phyloP scores from a whole-genome alignment of 2,888 invertebrate genomes.

The Nephrotoma flavescens region DNA sequence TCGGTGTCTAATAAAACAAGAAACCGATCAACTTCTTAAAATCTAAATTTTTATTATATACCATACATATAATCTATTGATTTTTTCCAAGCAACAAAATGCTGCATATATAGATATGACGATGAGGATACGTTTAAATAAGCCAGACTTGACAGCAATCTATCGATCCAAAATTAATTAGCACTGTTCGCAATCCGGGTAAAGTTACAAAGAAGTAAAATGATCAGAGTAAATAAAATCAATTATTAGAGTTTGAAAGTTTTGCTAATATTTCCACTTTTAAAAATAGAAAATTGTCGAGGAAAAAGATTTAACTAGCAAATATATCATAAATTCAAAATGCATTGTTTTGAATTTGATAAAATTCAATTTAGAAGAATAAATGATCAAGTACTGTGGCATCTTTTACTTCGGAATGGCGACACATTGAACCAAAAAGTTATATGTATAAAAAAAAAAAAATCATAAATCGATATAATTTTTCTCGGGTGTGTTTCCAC shows the following conservation, averaged over 20 bases:
- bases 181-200: no score
- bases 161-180: no score
- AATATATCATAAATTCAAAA: no score
- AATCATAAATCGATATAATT: background rate
- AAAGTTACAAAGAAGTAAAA: no score
- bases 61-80: background rate
- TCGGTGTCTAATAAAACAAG: background rate
- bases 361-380: no score
- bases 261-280: no score
- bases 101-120: background rate
- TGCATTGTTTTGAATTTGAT: no score
- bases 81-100: background rate
- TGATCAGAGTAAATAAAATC: no score
- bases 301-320: no score
- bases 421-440: background rate
- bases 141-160: background rate
- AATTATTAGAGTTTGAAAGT: no score
- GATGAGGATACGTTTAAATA: background rate
- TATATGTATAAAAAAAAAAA: background rate
- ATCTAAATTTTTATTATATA: background rate
- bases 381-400: no score
- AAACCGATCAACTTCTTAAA: background rate
- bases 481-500: background rate
- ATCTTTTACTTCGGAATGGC: background rate
- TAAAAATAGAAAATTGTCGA: no score